phyloP scores from a whole-genome alignment of 2,888 invertebrate genomes.

The Phortica okadai region DNA sequence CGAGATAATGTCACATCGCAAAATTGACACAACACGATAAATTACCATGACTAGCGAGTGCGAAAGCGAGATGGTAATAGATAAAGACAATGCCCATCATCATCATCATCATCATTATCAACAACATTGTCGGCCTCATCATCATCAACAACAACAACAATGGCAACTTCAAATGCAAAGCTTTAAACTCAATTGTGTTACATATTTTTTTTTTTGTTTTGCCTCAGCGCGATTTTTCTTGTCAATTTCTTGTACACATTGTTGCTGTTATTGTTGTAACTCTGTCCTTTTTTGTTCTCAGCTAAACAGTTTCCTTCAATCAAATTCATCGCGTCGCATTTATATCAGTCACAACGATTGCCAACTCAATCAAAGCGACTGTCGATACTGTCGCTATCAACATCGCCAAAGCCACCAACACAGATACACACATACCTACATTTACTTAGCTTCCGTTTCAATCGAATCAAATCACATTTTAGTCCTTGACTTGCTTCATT shows the following conservation, averaged over 20 bases:
- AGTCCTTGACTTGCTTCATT: conserved; percentile 31
- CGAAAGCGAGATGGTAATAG: not conserved
- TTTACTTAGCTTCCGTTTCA: not conserved
- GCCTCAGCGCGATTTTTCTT: too few species aligned
- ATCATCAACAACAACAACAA: not conserved
- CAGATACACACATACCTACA: not conserved
- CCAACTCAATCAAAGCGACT: conserved; percentile 22
- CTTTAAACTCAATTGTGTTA: too few species aligned
- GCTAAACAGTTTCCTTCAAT: conserved; percentile 32
- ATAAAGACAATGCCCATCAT: not conserved
- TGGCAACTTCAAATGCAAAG: not conserved
- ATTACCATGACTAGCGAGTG: not conserved
- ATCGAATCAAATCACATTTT: conserved; percentile 11
- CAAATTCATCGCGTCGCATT: conserved; percentile 54
- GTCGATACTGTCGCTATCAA: not conserved
- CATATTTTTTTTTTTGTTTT: too few species aligned
- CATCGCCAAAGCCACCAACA: not conserved
- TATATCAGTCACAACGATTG: conserved; percentile 26
- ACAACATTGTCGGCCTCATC: not conserved
- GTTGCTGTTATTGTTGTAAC: not conserved
- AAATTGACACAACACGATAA: conserved; percentile 27
- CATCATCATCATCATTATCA: not conserved
- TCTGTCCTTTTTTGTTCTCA: not conserved
- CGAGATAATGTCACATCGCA: conserved; percentile 5
- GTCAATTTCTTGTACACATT: not conserved